Evolutionary conservation across 1,140 invertebrate species (phyloP).

Genomic region (Thaumatotibia leucotreta): DNA sequence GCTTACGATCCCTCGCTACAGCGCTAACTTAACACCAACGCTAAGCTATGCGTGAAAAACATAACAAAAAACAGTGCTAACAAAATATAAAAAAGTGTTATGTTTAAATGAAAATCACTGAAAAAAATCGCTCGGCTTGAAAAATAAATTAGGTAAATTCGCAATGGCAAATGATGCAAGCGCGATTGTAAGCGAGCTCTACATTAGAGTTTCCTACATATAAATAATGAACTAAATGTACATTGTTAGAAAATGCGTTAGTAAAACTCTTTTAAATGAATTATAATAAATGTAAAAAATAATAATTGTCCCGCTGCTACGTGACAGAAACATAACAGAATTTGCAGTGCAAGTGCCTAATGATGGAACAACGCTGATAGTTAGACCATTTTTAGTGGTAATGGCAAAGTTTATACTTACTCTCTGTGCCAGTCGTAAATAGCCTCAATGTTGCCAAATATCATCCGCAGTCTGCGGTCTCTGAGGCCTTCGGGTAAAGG

Average conservation of each 20-base stretch:
- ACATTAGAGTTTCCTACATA: too few relatives aligned
- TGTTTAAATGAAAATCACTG: background rate
- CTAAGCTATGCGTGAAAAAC: background rate
- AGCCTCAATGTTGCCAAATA: slow-evolving; percentile 98
- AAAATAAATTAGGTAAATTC: background rate
- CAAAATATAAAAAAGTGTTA: background rate
- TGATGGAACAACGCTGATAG: too few relatives aligned
- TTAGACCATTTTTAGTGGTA: background rate
- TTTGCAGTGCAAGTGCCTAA: too few relatives aligned
- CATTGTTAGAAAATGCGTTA: too few relatives aligned
- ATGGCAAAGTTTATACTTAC: slow-evolving; percentile 83
- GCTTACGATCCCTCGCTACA: background rate
- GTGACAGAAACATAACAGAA: too few relatives aligned
- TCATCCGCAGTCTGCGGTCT: slow-evolving; percentile 96
- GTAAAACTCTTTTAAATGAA: too few relatives aligned
- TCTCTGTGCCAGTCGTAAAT: slow-evolving; percentile 99
- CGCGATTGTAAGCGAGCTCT: too few relatives aligned
- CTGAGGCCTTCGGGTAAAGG: slow-evolving; percentile 92
- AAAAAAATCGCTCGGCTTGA: background rate
- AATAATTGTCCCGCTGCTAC: too few relatives aligned
- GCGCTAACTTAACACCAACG: background rate
- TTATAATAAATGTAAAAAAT: too few relatives aligned
- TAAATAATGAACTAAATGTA: too few relatives aligned
- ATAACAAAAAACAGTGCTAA: background rate
- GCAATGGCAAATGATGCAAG: background rate